Percentiles rank a stretch among this genome's conserved stretches.
These are phyloP conservation scores for Solenopsis invicta DNA, from an alignment of 1,140 invertebrate genomes.

Conservation along the genomic window DNA sequence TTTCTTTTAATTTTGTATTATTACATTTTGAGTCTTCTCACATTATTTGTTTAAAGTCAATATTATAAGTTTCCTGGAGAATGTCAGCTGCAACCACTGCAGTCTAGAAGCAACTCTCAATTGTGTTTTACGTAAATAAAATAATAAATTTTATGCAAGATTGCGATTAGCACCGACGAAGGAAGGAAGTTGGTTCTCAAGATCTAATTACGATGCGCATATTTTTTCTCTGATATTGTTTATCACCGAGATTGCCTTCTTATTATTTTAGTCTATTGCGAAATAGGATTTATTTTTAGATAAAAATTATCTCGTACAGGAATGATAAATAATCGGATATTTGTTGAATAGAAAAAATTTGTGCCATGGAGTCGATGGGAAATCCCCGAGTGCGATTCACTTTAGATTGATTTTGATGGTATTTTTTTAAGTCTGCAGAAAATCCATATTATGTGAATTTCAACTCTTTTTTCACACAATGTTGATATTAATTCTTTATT, in stretches of 20 bases:
- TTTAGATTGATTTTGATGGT: no score
- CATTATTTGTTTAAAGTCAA: no score
- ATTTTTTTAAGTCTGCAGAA: slow-evolving; percentile 89
- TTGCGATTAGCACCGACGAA: background rate
- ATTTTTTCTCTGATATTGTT: background rate
- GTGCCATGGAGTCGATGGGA: slow-evolving; percentile 95
- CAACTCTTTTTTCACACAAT: background rate
- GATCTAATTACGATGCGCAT: background rate
- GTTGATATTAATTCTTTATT: background rate
- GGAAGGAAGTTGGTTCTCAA: background rate
- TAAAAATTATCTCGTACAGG: background rate
- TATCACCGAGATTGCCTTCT: background rate
- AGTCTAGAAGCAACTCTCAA: slow-evolving; percentile 86
- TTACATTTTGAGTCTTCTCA: no score
- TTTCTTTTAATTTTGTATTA: no score
- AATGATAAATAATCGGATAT: background rate
- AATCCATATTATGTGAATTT: background rate
- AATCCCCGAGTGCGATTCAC: slow-evolving; percentile 95
- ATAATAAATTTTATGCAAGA: background rate
- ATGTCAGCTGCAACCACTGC: slow-evolving; percentile 89
- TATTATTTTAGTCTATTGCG: background rate
- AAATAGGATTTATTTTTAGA: background rate
- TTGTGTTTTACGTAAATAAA: background rate
- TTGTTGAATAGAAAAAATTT: slow-evolving; percentile 90
- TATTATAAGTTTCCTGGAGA: slow-evolving; percentile 87